Evolutionary conservation across 2,113 vertebrate species (phyloP), one percentile per base, ranked within the genome.

Genomic region (Sebastes fasciatus): DNA sequence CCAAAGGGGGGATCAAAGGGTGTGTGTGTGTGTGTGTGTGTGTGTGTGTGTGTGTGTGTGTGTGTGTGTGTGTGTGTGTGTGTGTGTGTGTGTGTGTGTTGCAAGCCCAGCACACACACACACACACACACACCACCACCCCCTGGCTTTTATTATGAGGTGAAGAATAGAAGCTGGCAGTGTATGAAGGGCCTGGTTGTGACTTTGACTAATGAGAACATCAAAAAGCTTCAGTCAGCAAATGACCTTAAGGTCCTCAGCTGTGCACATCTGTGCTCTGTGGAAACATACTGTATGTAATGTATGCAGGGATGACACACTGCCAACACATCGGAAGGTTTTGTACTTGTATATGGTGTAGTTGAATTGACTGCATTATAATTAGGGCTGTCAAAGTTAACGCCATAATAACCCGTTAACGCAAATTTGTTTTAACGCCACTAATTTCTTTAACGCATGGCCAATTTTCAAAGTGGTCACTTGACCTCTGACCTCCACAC

Each of bases 151-250:
- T 88, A 93, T 93, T 89, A 90, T 69, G 74, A 92, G 86, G 91
- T 93, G 92, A 85, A 55, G 88, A 94, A 84, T 78, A 85, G 64
- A 74, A 84, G 70, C 74, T 94, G 93, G 90, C 89, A 85, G 43
- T 10, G 67, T 57, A 82, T 85, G 63, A 85, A 65, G 72, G 75
- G 40, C 21, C 14, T 14, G 60, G 52, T 73, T 79, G 58, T 72
- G 77, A 83, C 68, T 87, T 89, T 85, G 78, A 86, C 90, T 83
- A 84, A 84, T 82, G 74, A 76, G 54, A 67, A 75, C 70, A 83
- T 65, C 42, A 81, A 34, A 89, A 81, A 77, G 48, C 49, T 63
- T 48, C 21, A 73, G 77, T 85, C 69, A 66, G 46, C 51, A 60
- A 43, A 69, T 9, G 61, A 77, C 73, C 78, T 43, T 34, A 3